Evolutionary conservation across 1,140 invertebrate species (phyloP), one percentile per base, ranked within the genome.

Genomic region (Cryptotermes secundus): DNA sequence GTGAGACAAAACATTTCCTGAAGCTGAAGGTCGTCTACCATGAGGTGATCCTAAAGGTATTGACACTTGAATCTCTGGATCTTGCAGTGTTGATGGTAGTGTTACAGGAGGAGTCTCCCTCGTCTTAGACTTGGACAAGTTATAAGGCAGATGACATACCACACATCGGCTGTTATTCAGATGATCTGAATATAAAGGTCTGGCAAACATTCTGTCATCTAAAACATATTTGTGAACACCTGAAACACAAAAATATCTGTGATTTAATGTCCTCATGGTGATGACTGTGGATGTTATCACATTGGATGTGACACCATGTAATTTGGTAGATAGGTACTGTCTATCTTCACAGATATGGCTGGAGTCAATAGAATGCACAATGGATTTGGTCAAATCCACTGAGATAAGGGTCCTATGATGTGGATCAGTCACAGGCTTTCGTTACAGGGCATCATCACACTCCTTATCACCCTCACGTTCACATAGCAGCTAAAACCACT

Each of bases 1-100:
- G 59, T 72, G 59, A 12, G 59, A 72, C n/a, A 72, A 72, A 72
- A 72, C 26, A 72, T 72, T 72, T 72, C 59, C 59, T 31, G 59
- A 72, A n/a, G 14, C n/a, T 9, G 59, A 26, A n/a, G 59, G 59
- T n/a, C 59, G n/a, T 4, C 2, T 31, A 14, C 26, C 59, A n/a
- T n/a, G 26, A 31, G 59, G 59, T 14, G n/a, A 72, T n/a, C 26
- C 4, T 7, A 10, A 10, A 72, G 59, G 59, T 26, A 72, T n/a
- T 9, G 59, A 72, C 14, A 72, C 59, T n/a, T 72, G 59, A 72
- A 72, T 12, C 59, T 72, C 59, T 12, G 59, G 59, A n/a, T 31
- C n/a, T 16, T n/a, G 59, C 9, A 72, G 26, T 31, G 59, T n/a
- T 31, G 59, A 72, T n/a, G 26, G 59, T n/a, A 72, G 59, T 31